Conservation (phyloP, 2,797 vertebrate species). For the Aphelocoma californica region DNA sequence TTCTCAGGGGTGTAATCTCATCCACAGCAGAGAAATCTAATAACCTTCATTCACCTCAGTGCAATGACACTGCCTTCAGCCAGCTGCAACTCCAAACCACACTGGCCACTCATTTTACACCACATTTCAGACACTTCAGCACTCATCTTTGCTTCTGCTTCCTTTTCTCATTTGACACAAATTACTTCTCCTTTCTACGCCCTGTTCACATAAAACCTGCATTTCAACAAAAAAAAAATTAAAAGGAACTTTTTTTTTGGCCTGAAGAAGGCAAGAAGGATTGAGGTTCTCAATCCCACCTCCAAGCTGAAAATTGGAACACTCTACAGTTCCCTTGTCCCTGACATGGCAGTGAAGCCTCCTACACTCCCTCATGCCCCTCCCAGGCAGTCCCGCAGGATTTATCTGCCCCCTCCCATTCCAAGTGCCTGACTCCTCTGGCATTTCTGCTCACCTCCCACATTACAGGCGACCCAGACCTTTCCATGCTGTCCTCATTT, state of each 20-base stretch:
- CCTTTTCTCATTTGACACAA: background rate
- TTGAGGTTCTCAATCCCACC: background rate
- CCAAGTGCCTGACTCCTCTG: conserved; percentile 45
- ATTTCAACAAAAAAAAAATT: background rate
- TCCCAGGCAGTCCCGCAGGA: accelerated
- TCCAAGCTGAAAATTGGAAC: background rate
- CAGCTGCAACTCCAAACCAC: background rate
- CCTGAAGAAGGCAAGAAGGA: background rate
- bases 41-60: background rate
- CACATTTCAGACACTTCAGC: background rate
- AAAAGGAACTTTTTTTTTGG: background rate
- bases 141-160: background rate
- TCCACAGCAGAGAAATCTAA: background rate
- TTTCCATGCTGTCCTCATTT: background rate
- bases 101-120: background rate
- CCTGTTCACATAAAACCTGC: background rate
- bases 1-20: background rate
- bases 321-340: background rate
- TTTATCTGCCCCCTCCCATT: conserved; percentile 43
- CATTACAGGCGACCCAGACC: background rate
- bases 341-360: background rate
- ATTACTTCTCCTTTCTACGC: background rate
- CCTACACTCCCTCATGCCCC: background rate
- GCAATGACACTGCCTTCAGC: background rate
- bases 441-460: conserved; percentile 49